Evolutionary conservation across 2,888 invertebrate species (phyloP).

Genomic region (Tribolium freemani): DNA sequence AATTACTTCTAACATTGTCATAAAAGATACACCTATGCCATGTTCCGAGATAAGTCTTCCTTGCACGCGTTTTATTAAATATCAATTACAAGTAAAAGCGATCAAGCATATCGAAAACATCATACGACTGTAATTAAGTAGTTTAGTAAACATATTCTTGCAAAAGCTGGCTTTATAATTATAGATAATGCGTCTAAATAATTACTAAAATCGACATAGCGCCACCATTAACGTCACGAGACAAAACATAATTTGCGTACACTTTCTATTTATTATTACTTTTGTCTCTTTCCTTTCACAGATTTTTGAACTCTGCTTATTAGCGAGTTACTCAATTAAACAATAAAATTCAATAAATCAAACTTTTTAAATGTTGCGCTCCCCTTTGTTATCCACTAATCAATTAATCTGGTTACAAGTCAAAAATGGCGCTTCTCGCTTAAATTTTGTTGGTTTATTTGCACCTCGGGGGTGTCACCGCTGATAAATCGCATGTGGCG

Average conservation of each 20-base stretch:
- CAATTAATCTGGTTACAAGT: slow-evolving; percentile 9
- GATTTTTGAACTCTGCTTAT: neutral
- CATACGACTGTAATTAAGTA: neutral
- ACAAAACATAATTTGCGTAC: slow-evolving; percentile 1
- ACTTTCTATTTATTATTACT: slow-evolving; percentile 5
- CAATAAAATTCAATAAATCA: neutral
- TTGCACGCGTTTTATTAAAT: neutral
- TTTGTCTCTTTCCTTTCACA: neutral
- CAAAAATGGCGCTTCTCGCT: neutral
- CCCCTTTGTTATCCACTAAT: slow-evolving; percentile 16
- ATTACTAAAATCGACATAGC: slow-evolving; percentile 2
- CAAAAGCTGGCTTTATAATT: slow-evolving; percentile 10
- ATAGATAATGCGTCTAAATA: neutral
- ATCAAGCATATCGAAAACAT: slow-evolving; percentile 5
- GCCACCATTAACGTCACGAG: slow-evolving; percentile 1
- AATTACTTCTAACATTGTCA: slow-evolving; percentile 1
- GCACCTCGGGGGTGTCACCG: slow-evolving; percentile 3
- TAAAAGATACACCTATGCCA: neutral
- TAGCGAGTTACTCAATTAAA: neutral
- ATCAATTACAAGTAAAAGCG: neutral
- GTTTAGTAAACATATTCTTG: slow-evolving; percentile 4
- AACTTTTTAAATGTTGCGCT: neutral
- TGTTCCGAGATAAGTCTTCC: neutral
- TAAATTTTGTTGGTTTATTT: slow-evolving; percentile 2
- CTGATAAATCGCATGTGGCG: slow-evolving; percentile 7